A percentile compares a stretch with the other conserved stretches of the same genome.
These are phyloP conservation scores for Rhinoderma darwinii DNA, from an alignment of 2,113 vertebrate species.

Conservation along the genomic window DNA sequence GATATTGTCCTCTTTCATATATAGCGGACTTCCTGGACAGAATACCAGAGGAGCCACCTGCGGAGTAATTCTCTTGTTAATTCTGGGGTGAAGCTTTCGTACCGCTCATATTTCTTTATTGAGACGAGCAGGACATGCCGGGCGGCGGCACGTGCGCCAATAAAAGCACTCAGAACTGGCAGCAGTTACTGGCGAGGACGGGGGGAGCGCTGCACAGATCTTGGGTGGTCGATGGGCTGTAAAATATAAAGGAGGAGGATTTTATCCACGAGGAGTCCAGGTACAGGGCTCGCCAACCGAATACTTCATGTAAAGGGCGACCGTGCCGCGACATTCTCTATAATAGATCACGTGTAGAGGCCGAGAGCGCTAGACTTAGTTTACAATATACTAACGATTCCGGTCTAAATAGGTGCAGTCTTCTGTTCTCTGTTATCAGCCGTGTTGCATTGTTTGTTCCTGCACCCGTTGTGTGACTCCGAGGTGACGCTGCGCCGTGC, in stretches of 20 bases:
- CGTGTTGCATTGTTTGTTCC: too few species aligned
- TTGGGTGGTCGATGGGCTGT: not conserved
- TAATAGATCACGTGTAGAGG: too few species aligned
- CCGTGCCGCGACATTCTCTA: not conserved
- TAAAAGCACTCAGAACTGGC: constrained; percentile 23
- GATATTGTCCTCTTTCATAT: too few species aligned
- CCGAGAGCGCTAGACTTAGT: too few species aligned
- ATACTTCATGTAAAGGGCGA: not conserved
- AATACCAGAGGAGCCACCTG: too few species aligned
- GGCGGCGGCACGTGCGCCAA: not conserved
- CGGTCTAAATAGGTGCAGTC: too few species aligned
- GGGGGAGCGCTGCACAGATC: not conserved
- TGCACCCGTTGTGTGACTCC: too few species aligned
- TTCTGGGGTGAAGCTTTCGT: not conserved
- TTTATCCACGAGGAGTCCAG: not conserved
- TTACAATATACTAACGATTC: too few species aligned
- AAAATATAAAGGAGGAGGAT: not conserved
- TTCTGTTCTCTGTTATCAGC: too few species aligned
- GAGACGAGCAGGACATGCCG: constrained; percentile 3
- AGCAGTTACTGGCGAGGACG: not conserved
- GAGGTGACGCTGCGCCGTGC: too few species aligned
- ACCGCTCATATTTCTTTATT: not conserved
- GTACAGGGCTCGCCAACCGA: not conserved
- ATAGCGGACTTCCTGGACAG: too few species aligned
- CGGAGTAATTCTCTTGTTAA: too few species aligned